Evolutionary conservation across 2,888 invertebrate species (phyloP).

Genomic region (Meghimatium bilineatum): DNA sequence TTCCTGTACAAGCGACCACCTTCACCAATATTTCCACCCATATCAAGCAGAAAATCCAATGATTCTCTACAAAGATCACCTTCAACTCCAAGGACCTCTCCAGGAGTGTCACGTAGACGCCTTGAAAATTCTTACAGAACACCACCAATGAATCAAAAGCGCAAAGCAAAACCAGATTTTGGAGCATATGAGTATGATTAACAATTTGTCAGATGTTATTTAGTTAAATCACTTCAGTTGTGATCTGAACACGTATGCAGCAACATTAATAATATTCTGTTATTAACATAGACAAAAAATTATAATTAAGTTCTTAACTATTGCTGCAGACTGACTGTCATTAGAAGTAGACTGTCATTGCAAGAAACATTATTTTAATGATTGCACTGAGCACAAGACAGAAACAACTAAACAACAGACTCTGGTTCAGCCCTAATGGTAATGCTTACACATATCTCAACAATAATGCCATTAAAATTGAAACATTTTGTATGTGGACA

Average conservation of each 20-base stretch:
- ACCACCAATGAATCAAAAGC: constrained; percentile 52
- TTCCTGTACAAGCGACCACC: constrained; percentile 57
- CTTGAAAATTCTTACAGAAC: constrained; percentile 54
- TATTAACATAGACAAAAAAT: neutral
- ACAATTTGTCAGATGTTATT: neutral
- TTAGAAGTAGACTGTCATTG: neutral
- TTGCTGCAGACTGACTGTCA: neutral
- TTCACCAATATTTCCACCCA: constrained; percentile 54
- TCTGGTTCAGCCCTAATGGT: neutral
- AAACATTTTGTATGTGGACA: neutral
- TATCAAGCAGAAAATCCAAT: constrained; percentile 54
- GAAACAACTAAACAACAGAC: neutral
- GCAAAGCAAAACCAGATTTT: constrained; percentile 42
- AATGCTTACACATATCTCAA: neutral
- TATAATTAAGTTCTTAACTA: neutral
- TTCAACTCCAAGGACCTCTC: constrained; percentile 55
- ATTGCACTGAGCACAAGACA: neutral
- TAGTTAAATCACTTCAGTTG: neutral
- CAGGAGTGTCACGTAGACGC: constrained; percentile 53
- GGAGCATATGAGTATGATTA: constrained; percentile 44
- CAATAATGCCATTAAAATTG: neutral
- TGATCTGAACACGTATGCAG: no score
- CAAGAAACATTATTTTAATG: neutral
- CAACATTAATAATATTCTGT: neutral
- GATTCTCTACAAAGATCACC: constrained; percentile 56